Percentiles rank a stretch among this genome's conserved stretches.
These are phyloP conservation scores for Aphaenogaster floridana DNA, from an alignment of 1,140 invertebrate genomes.

Conservation along the genomic window DNA sequence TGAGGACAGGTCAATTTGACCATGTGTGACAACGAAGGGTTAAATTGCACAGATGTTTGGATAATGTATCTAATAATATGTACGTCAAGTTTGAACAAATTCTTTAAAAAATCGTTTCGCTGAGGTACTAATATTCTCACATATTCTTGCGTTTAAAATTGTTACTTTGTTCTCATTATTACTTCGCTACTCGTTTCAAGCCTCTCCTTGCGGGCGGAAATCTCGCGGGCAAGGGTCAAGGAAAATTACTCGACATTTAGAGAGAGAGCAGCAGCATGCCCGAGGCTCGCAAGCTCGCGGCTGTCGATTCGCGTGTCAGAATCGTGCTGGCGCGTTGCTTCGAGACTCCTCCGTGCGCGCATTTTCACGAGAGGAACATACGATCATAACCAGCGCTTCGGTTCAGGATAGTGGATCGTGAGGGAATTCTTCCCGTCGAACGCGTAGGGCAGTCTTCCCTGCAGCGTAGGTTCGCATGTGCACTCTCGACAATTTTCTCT, in stretches of 20 bases:
- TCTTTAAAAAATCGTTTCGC: too few species aligned
- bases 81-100: too few species aligned
- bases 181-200: slow-evolving; percentile 44
- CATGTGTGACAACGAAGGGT: too few species aligned
- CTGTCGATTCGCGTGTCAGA: slow-evolving; percentile 80
- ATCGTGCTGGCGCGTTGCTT: slow-evolving; percentile 56
- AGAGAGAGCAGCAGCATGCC: slow-evolving; percentile 58
- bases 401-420: slow-evolving; percentile 39
- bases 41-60: too few species aligned
- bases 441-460: slow-evolving; percentile 53
- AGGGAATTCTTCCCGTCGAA: slow-evolving; percentile 38
- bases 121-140: background rate
- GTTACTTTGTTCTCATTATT: slow-evolving; percentile 48
- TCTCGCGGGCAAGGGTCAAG: slow-evolving; percentile 80
- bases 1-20: too few species aligned
- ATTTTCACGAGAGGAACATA: slow-evolving; percentile 48
- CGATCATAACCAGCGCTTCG: slow-evolving; percentile 35
- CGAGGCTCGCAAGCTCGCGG: slow-evolving; percentile 65
- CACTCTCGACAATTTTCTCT: slow-evolving; percentile 59
- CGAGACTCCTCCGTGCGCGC: background rate
- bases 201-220: slow-evolving; percentile 22
- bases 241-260: slow-evolving; percentile 80
- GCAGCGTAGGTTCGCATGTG: slow-evolving; percentile 53
- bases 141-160: slow-evolving; percentile 17
- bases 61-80: too few species aligned